Evolutionary conservation across 2,888 invertebrate species (phyloP).

Genomic region (Coenonympha glycerion): DNA sequence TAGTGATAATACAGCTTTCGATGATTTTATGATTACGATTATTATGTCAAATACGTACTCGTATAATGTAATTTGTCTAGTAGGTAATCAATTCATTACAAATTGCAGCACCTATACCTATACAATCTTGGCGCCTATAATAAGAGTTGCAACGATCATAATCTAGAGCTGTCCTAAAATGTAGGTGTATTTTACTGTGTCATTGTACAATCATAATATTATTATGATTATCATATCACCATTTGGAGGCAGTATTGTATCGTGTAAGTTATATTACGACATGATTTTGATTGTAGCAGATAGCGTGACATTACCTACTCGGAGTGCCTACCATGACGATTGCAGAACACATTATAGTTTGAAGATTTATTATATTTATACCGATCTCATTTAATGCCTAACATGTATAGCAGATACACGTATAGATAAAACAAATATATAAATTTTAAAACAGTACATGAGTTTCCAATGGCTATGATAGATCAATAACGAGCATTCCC

Average conservation of each 20-base stretch:
- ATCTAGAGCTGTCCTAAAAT: conserved; percentile 11
- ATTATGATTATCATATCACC: no score
- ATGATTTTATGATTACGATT: neutral
- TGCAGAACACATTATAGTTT: no score
- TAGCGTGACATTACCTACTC: no score
- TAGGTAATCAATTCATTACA: neutral
- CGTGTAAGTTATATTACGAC: conserved; percentile 17
- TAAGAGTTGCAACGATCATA: neutral
- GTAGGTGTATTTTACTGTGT: conserved; percentile 10
- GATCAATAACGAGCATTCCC: no score
- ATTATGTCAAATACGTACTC: neutral
- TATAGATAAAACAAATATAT: no score
- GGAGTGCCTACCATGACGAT: no score
- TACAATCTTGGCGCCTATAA: neutral
- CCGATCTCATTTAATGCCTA: no score
- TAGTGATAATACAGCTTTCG: no score
- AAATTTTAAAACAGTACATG: no score
- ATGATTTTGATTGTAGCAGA: neutral
- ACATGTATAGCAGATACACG: no score
- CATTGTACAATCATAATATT: conserved; percentile 10
- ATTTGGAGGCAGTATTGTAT: neutral
- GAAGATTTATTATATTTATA: no score
- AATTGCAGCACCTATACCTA: neutral
- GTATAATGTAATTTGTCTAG: neutral
- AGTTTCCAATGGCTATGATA: no score